phyloP scores from a whole-genome alignment of 2,888 invertebrate genomes.

The Ptychoptera albimana region DNA sequence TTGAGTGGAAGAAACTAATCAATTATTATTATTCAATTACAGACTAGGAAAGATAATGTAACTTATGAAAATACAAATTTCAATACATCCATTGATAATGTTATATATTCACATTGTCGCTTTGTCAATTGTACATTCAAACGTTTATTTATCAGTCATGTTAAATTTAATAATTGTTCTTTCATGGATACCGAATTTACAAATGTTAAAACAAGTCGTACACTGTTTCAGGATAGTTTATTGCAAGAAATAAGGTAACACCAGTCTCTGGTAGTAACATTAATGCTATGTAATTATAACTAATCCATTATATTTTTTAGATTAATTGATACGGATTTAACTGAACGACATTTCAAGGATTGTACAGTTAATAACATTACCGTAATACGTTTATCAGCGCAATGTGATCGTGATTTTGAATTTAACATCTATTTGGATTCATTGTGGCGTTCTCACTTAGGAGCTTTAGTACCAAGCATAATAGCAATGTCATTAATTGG shows the following conservation, averaged over 20 bases:
- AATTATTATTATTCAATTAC: constrained; percentile 29
- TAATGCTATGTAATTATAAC: not conserved
- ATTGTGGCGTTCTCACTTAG: constrained; percentile 12
- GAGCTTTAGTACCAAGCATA: constrained; percentile 11
- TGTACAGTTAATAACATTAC: constrained; percentile 38
- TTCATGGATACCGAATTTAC: constrained; percentile 52
- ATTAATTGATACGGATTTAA: constrained; percentile 42
- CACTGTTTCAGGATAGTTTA: constrained; percentile 43
- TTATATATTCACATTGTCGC: constrained; percentile 39
- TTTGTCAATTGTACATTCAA: constrained; percentile 50
- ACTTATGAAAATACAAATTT: constrained; percentile 33
- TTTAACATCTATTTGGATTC: constrained; percentile 13
- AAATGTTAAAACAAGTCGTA: constrained; percentile 54
- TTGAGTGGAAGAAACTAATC: constrained; percentile 33
- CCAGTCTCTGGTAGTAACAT: constrained; percentile 11
- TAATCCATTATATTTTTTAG: constrained; percentile 17
- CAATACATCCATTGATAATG: constrained; percentile 46
- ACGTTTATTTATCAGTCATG: constrained; percentile 53
- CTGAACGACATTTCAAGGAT: constrained; percentile 35
- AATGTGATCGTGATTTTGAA: constrained; percentile 28
- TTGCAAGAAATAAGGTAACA: constrained; percentile 45
- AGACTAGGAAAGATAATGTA: constrained; percentile 25
- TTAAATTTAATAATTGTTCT: constrained; percentile 51
- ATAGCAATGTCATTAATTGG: constrained; percentile 10
- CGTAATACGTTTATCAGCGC: constrained; percentile 26